Percentiles rank a stretch among this genome's conserved stretches.
phyloP scores from a whole-genome alignment of 2,888 invertebrate species.

The Caradrina kadenii region DNA sequence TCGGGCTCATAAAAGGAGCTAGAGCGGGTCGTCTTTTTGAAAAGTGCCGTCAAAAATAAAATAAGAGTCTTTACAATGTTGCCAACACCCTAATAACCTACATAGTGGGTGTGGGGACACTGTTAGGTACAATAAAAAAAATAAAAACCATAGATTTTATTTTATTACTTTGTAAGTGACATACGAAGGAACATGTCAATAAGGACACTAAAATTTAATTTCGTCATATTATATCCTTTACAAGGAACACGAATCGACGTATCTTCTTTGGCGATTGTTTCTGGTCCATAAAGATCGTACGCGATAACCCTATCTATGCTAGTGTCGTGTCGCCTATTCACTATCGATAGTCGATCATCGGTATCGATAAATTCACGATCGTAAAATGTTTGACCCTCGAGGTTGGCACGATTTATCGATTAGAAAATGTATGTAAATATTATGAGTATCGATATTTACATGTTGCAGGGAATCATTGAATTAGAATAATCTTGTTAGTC shows the following conservation, averaged over 20 bases:
- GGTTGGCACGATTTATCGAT: constrained; percentile 84
- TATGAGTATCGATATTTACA: constrained; percentile 78
- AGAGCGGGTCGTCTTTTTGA: constrained; percentile 38
- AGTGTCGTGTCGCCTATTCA: constrained; percentile 78
- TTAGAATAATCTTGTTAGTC: constrained; percentile 76
- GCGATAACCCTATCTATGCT: constrained; percentile 82
- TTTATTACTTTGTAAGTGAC: constrained; percentile 60
- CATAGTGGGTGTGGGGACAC: constrained; percentile 59
- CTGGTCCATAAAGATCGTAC: constrained; percentile 82
- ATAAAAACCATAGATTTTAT: constrained; percentile 54
- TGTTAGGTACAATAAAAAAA: constrained; percentile 47
- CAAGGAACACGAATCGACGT: constrained; percentile 70
- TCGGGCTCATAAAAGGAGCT: constrained; percentile 35
- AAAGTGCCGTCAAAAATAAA: constrained; percentile 53
- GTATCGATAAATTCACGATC: constrained; percentile 80
- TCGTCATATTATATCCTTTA: constrained; percentile 79
- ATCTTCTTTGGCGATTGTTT: constrained; percentile 80
- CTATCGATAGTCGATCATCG: constrained; percentile 77
- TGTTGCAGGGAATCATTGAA: constrained; percentile 70
- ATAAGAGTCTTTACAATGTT: constrained; percentile 48
- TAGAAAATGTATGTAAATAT: constrained; percentile 81
- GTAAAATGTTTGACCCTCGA: constrained; percentile 81
- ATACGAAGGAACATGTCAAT: constrained; percentile 67
- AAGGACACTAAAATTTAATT: constrained; percentile 80
- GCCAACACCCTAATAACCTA: constrained; percentile 61